Evolutionary conservation across 2,797 vertebrate genomes (phyloP).

Genomic region (Mastacembelus armatus): DNA sequence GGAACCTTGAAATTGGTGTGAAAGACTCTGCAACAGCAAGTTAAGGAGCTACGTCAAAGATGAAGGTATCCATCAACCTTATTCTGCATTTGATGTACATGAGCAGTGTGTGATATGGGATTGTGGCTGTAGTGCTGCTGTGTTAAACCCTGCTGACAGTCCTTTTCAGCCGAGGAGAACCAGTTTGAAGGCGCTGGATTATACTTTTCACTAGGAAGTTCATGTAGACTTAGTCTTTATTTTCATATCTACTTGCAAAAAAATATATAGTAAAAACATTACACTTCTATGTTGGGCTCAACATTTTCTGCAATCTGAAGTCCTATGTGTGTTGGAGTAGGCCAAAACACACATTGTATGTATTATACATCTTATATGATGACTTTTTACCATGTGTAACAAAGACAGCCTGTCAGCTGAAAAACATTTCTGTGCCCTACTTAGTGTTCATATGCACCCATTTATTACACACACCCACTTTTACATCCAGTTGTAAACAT

Average conservation of each 20-base stretch:
- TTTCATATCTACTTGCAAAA: slow-evolving; percentile 43
- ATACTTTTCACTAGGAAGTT: slow-evolving; percentile 50
- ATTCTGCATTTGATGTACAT: slow-evolving; percentile 52
- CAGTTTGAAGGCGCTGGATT: slow-evolving; percentile 58
- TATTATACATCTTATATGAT: slow-evolving; percentile 3
- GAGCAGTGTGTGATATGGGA: slow-evolving; percentile 46
- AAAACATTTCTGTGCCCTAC: background rate
- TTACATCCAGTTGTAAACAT: slow-evolving; percentile 7
- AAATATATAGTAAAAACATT: slow-evolving; percentile 28
- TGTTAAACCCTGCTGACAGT: slow-evolving; percentile 65
- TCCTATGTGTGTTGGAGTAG: background rate
- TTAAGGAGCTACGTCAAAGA: slow-evolving; percentile 61
- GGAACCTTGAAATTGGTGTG: slow-evolving; percentile 71
- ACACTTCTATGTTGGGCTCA: slow-evolving; percentile 16
- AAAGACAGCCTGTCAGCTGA: background rate
- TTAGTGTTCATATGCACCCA: background rate
- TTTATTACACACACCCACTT: background rate
- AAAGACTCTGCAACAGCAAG: slow-evolving; percentile 57
- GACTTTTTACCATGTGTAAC: slow-evolving; percentile 10
- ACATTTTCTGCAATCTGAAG: slow-evolving; percentile 15
- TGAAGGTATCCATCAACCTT: slow-evolving; percentile 57
- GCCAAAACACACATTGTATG: slow-evolving; percentile 9
- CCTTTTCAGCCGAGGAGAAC: slow-evolving; percentile 51
- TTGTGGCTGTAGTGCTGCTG: slow-evolving; percentile 48
- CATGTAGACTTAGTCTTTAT: slow-evolving; percentile 37